A percentile compares a stretch with the other conserved stretches of the same genome.
These are phyloP conservation scores for Amphiprion percula DNA, from an alignment of 2,113 vertebrate genomes.

Conservation along the genomic window DNA sequence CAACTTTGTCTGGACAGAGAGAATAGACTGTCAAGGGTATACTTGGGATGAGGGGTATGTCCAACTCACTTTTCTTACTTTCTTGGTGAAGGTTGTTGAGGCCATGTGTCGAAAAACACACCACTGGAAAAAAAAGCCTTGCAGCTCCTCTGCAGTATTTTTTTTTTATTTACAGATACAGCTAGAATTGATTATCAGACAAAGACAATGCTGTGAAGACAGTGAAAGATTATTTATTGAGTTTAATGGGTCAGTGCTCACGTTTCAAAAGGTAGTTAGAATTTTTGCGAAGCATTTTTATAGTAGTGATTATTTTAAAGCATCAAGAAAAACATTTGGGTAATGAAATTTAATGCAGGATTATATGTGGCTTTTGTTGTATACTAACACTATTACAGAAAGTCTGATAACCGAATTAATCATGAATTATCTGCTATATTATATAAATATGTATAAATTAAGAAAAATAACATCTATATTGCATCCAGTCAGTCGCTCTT, in stretches of 20 bases:
- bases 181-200: background rate
- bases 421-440: background rate
- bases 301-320: background rate
- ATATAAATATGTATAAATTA: background rate
- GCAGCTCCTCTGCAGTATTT: background rate
- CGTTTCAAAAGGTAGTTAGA: too few species aligned
- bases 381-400: background rate
- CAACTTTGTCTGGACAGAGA: too few species aligned
- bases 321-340: background rate
- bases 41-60: too few species aligned
- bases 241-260: background rate
- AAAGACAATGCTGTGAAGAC: background rate
- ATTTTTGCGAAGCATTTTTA: too few species aligned
- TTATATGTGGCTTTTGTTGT: background rate
- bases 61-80: too few species aligned
- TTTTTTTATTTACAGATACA: background rate
- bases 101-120: background rate
- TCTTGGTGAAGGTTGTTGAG: background rate
- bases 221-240: background rate
- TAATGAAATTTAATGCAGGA: background rate
- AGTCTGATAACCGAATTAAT: background rate
- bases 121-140: background rate
- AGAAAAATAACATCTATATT: background rate
- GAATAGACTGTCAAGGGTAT: too few species aligned
- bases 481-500: background rate